Conservation (phyloP, 2,888 invertebrate species). For the Boloria selene region DNA sequence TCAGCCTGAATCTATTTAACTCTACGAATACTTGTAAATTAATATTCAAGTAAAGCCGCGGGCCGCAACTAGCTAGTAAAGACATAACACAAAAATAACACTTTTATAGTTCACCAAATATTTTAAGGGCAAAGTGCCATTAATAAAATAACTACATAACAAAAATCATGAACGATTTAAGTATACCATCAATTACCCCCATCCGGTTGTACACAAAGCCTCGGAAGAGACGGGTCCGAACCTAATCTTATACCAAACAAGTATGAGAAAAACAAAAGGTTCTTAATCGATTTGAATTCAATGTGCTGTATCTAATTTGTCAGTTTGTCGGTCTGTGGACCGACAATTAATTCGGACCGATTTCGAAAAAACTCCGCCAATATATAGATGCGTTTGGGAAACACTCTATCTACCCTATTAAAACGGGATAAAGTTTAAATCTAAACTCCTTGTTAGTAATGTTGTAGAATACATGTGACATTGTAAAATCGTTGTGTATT, state of each 20-base stretch:
- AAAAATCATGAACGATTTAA: constrained; percentile 10
- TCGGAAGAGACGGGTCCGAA: constrained; percentile 35
- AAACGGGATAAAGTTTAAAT: constrained; percentile 25
- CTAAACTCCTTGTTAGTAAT: constrained; percentile 23
- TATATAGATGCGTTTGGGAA: background rate
- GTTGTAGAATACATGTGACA: constrained; percentile 41
- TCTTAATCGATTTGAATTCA: constrained; percentile 61
- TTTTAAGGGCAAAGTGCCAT: background rate
- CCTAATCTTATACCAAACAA: constrained; percentile 46
- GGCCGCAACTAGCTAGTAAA: too few relatives aligned
- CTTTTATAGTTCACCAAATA: too few relatives aligned
- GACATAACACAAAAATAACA: too few relatives aligned
- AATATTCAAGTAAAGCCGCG: too few relatives aligned
- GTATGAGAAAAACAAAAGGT: constrained; percentile 51
- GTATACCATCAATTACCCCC: constrained; percentile 24
- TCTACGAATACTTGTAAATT: too few relatives aligned
- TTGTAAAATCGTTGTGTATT: constrained; percentile 63
- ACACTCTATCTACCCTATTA: constrained; percentile 32
- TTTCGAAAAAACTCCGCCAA: constrained; percentile 54
- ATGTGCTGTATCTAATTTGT: constrained; percentile 77
- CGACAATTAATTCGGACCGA: constrained; percentile 73
- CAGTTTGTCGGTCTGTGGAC: constrained; percentile 60
- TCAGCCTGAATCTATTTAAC: too few relatives aligned
- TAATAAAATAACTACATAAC: constrained; percentile 5
- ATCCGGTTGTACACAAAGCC: constrained; percentile 28